Base-by-base conservation (phyloP, 1,140 invertebrate species). In the Eurosta solidaginis region DNA sequence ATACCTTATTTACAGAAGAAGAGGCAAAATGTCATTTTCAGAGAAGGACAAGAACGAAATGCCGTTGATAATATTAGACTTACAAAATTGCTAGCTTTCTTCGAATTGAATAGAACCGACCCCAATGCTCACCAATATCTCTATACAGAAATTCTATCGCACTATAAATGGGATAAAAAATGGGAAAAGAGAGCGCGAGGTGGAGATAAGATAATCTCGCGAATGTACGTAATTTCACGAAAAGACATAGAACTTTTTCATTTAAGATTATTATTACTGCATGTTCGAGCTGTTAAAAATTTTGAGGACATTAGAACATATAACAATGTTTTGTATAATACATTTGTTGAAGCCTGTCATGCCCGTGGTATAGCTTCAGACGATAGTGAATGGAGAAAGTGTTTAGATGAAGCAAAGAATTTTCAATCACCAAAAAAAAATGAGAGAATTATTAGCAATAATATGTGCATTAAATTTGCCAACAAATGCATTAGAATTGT, bases 391-490 rank as follows among this genome's bases (percentile, higher is more conserved):
- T 74, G 68, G 40, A 36, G 22, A 5, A 3, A 74, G 4, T 74
- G 68, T 22, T 74, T 74, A 42, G 12, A 42, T 22, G 33, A 74
- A 74, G 68, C 68, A 74, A 74, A 10, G 68, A 74, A n/a, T 42
- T 42, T 7, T 36, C 40, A n/a, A 20, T 36, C 1, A 33, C 68
- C n/a, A 17, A 42, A 44, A 33, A n/a, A n/a, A 74, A 74, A 20
- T 74, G 14, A 6, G 68, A 5, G 33, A 74, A 44, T 42, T 74
- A 42, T 74, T 74, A 42, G 68, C 1, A 10, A 10, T 44, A 9
- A 74, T 74, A 22, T 74, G 68, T 74, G 36, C 33, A n/a, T 22
- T 74, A 42, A 74, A 74, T 74, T 9, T 74, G 12, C 68, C 68
- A 42, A 44, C 68, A 20, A 74, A 45, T 74, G 68, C 68, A 3